Evolutionary conservation across 2,888 invertebrate species (phyloP), one percentile per base, ranked within the genome.

Genomic region (Oscheius sp.): DNA sequence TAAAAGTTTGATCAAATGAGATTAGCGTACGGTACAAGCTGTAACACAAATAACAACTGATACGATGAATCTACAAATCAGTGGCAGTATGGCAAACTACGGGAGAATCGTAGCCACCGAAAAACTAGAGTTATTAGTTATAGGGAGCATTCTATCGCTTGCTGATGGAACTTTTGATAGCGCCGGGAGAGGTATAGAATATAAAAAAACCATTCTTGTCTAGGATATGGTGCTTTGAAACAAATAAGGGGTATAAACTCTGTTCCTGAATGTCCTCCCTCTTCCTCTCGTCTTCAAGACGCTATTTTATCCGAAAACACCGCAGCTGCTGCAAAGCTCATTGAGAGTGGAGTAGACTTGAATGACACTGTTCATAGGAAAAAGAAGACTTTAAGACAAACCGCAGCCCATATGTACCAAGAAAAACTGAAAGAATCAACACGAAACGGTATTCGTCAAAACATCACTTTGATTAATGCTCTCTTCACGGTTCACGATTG

Each of bases 111-210:
- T 70, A 5, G 77, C 79, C 2, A 71, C 59, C 12, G 72, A 74
- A n/a, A 47, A 62, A 5, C 65, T 77, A 12, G 72, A 75, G n/a
- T 38, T 79, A 30, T 33, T 45, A 24, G 57, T 77, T 1, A 59
- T 50, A 5, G 79, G 72, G 3, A 74, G 61, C 26, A 61, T 75
- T 1, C 66, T 79, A 24, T 74, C 75, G 6, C 44, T 79, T 9
- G 70, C 72, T 5, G 74, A 77, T 56, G 78, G 78, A 14, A 71
- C 71, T 14, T 41, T 79, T 51, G 79, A 79, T 41, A 74, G 74
- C 30, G 79, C 79, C 32, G 73, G 75, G 28, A 68, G 79, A 67
- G 79, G n/a, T n/a, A n/a, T n/a, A n/a, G n/a, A n/a, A n/a, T n/a
- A n/a, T n/a, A n/a, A n/a, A n/a, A n/a, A 76, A 20, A 38, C 28